A percentile compares a stretch with the other conserved stretches of the same genome.
These are phyloP conservation scores for Phymanthus crucifer DNA, from an alignment of 92 coral and sea anemone genomes.

Conservation along the genomic window DNA sequence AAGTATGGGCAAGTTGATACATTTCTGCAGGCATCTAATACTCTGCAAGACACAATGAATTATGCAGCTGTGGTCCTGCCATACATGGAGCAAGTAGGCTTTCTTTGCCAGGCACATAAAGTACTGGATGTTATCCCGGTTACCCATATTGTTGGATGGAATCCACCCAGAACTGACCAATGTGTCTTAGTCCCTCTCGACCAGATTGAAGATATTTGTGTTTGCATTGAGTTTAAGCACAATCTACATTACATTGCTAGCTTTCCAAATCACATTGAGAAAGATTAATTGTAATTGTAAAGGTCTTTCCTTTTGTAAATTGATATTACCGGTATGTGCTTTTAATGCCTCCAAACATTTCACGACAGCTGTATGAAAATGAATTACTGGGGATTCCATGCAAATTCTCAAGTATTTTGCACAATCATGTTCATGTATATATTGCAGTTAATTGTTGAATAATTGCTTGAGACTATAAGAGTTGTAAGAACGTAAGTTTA, in stretches of 20 bases:
- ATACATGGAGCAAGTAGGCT: constrained; percentile 17
- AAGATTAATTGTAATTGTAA: not conserved
- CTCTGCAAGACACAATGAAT: not conserved
- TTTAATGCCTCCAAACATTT: not conserved
- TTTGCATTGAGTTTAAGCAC: constrained; percentile 43
- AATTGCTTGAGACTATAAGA: not conserved
- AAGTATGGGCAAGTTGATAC: constrained; percentile 51
- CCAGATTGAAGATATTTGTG: constrained; percentile 48
- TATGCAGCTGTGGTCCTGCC: constrained; percentile 46
- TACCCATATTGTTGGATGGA: constrained; percentile 31
- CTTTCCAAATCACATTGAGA: constrained; percentile 5
- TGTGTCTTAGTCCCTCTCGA: constrained; percentile 37
- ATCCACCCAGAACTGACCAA: constrained; percentile 37
- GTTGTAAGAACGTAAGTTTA: not conserved
- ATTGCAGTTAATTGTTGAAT: constrained; percentile 6
- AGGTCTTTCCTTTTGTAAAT: not conserved
- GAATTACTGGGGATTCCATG: constrained; percentile 1
- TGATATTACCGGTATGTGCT: not conserved
- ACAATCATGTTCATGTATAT: constrained; percentile 5
- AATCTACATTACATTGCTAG: constrained; percentile 28
- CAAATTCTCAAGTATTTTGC: constrained; percentile 7
- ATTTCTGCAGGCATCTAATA: constrained; percentile 27
- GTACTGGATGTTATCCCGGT: constrained; percentile 39
- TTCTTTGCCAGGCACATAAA: constrained; percentile 37
- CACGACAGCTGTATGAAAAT: not conserved